phyloP scores from a whole-genome alignment of 2,113 vertebrate species.

The human region DNA sequence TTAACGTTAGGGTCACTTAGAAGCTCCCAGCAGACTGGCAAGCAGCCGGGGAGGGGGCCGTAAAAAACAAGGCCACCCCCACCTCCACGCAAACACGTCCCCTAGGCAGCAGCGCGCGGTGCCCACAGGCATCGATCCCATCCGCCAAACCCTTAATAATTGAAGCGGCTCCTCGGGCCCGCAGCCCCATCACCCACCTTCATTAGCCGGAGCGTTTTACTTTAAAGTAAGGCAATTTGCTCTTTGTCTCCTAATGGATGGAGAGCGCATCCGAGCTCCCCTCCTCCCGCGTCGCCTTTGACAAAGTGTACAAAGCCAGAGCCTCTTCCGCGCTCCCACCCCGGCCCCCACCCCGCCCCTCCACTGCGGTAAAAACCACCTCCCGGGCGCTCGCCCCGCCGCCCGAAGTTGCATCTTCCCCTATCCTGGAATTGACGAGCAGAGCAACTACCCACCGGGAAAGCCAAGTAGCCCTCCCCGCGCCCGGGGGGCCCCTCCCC shows the following conservation, averaged over 20 bases:
- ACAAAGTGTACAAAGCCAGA: conserved; percentile 82
- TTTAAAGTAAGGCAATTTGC: conserved; percentile 82
- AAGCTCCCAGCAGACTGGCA: conserved; percentile 35
- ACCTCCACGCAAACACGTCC: conserved; percentile 12
- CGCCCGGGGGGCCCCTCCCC: conserved; percentile 31
- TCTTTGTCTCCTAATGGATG: conserved; percentile 84
- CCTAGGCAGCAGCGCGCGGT: conserved; percentile 46
- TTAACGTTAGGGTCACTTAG: conserved; percentile 60
- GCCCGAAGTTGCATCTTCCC: conserved; percentile 79
- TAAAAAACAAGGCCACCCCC: neutral
- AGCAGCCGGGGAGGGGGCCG: neutral
- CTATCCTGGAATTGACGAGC: conserved; percentile 64
- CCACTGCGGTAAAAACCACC: conserved; percentile 77
- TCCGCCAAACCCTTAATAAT: conserved; percentile 75
- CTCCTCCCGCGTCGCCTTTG: conserved; percentile 67
- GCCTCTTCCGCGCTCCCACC: conserved; percentile 65
- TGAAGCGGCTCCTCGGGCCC: conserved; percentile 72
- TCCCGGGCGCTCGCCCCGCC: conserved; percentile 52
- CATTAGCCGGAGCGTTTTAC: conserved; percentile 72
- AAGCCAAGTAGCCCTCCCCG: conserved; percentile 42
- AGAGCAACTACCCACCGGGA: conserved; percentile 40
- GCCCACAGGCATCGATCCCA: conserved; percentile 70
- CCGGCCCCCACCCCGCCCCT: conserved; percentile 62
- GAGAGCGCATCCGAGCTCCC: conserved; percentile 65
- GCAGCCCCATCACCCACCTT: conserved; percentile 79